A percentile compares a stretch with the other conserved stretches of the same genome.
phyloP scores from a whole-genome alignment of 1,140 invertebrate genomes.

The Caenorhabditis inopinata region DNA sequence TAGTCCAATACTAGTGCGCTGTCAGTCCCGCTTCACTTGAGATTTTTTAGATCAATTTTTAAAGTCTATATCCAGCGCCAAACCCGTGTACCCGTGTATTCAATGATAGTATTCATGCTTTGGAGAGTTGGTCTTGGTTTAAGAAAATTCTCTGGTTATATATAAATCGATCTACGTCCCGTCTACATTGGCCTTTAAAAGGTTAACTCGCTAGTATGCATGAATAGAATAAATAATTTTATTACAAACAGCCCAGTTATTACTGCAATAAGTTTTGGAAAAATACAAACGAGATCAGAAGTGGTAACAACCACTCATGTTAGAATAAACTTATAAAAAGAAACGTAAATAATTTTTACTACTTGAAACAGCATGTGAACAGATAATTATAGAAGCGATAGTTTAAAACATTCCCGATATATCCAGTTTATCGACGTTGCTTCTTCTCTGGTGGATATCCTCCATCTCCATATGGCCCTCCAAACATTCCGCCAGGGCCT shows the following conservation, averaged over 20 bases:
- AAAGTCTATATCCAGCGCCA: too few species aligned
- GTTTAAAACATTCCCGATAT: too few species aligned
- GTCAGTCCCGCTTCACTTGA: too few species aligned
- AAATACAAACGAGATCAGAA: background rate
- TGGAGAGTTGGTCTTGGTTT: too few species aligned
- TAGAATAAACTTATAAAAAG: background rate
- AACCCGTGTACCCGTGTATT: too few species aligned
- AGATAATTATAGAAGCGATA: too few species aligned
- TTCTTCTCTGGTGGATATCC: constrained; percentile 18
- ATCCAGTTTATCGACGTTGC: background rate
- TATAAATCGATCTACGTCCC: too few species aligned
- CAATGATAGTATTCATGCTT: too few species aligned
- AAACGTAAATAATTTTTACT: too few species aligned
- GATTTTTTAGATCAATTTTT: too few species aligned
- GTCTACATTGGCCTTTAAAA: constrained; percentile 14
- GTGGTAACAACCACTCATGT: background rate
- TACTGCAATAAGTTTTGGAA: background rate
- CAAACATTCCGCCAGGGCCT: background rate
- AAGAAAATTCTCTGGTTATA: too few species aligned
- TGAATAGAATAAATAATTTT: background rate
- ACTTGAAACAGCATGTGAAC: too few species aligned
- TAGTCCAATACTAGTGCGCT: background rate
- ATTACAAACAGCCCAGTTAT: background rate
- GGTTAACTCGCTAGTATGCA: background rate
- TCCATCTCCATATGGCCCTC: constrained; percentile 11